Evolutionary conservation across 2,888 invertebrate species (phyloP).

Genomic region (Diarsia dahlii): DNA sequence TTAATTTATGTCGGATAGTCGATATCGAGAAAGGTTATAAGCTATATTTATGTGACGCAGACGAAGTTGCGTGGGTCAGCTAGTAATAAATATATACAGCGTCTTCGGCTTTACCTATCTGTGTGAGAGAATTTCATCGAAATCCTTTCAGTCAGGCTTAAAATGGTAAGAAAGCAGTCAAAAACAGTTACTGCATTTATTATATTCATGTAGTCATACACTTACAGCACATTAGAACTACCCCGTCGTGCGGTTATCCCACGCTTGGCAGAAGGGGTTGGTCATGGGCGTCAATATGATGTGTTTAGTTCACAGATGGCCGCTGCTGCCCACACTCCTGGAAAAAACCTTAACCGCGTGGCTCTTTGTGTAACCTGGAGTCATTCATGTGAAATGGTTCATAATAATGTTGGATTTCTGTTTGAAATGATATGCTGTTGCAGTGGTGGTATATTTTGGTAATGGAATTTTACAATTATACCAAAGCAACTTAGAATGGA

Average conservation of each 20-base stretch:
- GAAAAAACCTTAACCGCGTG: slow-evolving; percentile 44
- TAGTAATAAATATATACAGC: too few species aligned
- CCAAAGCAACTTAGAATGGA: neutral
- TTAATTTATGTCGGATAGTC: too few species aligned
- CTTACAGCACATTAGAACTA: neutral
- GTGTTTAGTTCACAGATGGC: slow-evolving; percentile 39
- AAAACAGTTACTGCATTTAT: neutral
- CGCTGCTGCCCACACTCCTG: slow-evolving; percentile 37
- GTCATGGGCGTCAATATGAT: slow-evolving; percentile 27
- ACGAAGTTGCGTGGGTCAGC: too few species aligned
- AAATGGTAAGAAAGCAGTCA: neutral
- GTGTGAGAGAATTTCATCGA: too few species aligned
- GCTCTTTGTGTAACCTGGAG: slow-evolving; percentile 23
- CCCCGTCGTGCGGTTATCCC: neutral
- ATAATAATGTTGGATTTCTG: neutral
- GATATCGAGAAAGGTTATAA: too few species aligned
- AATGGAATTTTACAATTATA: neutral
- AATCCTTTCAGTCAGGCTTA: neutral
- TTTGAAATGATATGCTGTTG: neutral
- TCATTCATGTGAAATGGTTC: slow-evolving; percentile 27
- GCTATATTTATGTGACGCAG: too few species aligned
- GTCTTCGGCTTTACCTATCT: too few species aligned
- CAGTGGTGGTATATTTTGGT: neutral
- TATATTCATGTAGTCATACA: neutral
- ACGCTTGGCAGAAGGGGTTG: slow-evolving; percentile 24